Conservation (phyloP, 2,113 vertebrate species). For the Ciconia boyciana region DNA sequence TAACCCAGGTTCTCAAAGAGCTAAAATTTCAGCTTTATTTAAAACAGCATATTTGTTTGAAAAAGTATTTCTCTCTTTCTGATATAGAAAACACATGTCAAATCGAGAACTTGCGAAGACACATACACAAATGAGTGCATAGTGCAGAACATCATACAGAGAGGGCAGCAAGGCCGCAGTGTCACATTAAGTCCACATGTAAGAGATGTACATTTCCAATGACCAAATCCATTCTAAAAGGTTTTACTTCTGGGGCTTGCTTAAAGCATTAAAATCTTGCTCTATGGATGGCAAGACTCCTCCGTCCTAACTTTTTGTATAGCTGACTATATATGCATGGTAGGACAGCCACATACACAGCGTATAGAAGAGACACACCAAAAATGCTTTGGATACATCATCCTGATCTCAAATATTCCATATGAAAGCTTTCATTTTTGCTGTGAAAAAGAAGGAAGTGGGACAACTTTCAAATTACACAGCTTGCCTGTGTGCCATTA, state of each 20-base stretch:
- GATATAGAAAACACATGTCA: neutral
- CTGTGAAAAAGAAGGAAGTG: neutral
- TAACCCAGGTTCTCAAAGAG: neutral
- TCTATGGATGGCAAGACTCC: neutral
- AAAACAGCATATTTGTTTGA: neutral
- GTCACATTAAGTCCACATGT: neutral
- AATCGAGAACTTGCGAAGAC: neutral
- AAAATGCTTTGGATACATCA: neutral
- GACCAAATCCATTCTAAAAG: neutral
- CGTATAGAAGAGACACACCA: neutral
- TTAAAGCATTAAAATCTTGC: neutral
- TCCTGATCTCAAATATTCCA: neutral
- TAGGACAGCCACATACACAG: neutral
- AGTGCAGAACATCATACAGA: neutral
- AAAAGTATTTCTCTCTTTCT: neutral
- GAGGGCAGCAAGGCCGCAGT: slow-evolving; percentile 7
- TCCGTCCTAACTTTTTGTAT: neutral
- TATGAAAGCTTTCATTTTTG: neutral
- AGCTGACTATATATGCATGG: neutral
- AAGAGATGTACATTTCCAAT: neutral
- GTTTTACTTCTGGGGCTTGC: neutral
- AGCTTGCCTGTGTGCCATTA: neutral
- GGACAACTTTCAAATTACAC: neutral
- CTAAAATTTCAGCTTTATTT: neutral
- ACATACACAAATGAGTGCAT: neutral